Evolutionary conservation across 2,797 vertebrate species (phyloP).

Genomic region (Cuniculus paca): DNA sequence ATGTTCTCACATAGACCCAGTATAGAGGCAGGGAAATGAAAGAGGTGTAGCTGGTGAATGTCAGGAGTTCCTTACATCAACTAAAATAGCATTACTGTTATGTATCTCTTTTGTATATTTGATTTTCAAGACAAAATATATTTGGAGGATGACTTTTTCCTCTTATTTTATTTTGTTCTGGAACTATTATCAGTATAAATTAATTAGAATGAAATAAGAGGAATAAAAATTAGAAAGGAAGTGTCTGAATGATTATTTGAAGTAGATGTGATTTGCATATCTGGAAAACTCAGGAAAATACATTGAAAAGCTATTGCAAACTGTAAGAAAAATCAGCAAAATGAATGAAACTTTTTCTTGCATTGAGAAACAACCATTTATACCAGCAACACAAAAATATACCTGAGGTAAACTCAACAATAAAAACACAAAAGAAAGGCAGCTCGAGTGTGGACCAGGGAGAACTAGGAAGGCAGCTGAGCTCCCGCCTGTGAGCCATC

Average conservation of each 20-base stretch:
- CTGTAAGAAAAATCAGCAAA: conserved; percentile 3
- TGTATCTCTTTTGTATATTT: not conserved
- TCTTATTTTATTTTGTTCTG: conserved; percentile 24
- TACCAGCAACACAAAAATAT: not conserved
- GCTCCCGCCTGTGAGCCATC: too few species aligned
- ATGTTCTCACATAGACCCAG: too few species aligned
- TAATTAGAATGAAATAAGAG: not conserved
- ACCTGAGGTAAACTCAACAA: not conserved
- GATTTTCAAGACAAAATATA: not conserved
- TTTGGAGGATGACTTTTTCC: not conserved
- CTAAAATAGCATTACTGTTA: not conserved
- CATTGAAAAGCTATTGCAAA: not conserved
- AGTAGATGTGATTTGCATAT: not conserved
- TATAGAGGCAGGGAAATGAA: not conserved
- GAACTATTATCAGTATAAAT: not conserved
- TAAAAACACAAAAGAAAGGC: not conserved
- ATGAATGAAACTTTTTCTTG: not conserved
- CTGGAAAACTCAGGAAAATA: not conserved
- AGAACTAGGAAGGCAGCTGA: too few species aligned
- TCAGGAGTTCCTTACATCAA: not conserved
- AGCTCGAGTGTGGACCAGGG: too few species aligned
- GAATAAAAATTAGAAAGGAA: not conserved
- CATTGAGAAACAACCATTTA: not conserved
- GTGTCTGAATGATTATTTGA: not conserved
- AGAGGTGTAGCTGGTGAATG: not conserved